A percentile compares a stretch with the other conserved stretches of the same genome.
Conservation (phyloP, 2,888 invertebrate species). For the Drosophila fulvimacula region DNA sequence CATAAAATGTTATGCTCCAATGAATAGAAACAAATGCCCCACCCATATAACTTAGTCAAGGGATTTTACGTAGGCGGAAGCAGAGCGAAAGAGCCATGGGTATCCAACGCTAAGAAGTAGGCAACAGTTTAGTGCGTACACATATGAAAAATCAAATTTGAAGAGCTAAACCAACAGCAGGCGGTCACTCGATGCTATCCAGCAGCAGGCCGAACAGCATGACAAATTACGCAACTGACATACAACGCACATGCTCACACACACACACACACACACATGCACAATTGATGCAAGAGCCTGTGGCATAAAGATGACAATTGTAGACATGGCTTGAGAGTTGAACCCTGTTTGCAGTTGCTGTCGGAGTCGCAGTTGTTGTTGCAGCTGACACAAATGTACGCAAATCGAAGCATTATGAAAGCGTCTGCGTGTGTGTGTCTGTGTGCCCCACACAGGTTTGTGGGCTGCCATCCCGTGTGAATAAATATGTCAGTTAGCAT, state of each 20-base stretch:
- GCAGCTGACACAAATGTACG: constrained; percentile 64
- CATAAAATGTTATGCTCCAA: constrained; percentile 75
- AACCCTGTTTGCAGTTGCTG: constrained; percentile 12
- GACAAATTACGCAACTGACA: constrained; percentile 64
- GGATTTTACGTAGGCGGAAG: not conserved
- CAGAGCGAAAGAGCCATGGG: not conserved
- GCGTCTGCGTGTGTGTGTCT: constrained; percentile 23
- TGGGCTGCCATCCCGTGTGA: constrained; percentile 49
- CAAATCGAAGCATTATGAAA: constrained; percentile 73
- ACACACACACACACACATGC: constrained; percentile 5
- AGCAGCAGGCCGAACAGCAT: constrained; percentile 52
- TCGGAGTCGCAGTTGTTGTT: constrained; percentile 31
- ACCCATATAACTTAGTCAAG: constrained; percentile 55
- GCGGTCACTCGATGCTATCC: constrained; percentile 49
- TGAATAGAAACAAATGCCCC: constrained; percentile 74
- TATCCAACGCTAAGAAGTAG: constrained; percentile 34
- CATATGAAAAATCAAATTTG: constrained; percentile 69
- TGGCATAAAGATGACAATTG: constrained; percentile 61
- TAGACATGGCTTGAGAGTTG: constrained; percentile 43
- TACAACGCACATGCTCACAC: constrained; percentile 29
- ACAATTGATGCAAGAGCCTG: constrained; percentile 15
- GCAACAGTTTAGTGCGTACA: constrained; percentile 51
- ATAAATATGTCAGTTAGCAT: constrained; percentile 76
- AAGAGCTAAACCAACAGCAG: constrained; percentile 67
- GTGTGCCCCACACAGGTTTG: constrained; percentile 25